A percentile compares a stretch with the other conserved stretches of the same genome.
Evolutionary conservation across 2,888 invertebrate species (phyloP).

Genomic region (Slavum lentiscoides): DNA sequence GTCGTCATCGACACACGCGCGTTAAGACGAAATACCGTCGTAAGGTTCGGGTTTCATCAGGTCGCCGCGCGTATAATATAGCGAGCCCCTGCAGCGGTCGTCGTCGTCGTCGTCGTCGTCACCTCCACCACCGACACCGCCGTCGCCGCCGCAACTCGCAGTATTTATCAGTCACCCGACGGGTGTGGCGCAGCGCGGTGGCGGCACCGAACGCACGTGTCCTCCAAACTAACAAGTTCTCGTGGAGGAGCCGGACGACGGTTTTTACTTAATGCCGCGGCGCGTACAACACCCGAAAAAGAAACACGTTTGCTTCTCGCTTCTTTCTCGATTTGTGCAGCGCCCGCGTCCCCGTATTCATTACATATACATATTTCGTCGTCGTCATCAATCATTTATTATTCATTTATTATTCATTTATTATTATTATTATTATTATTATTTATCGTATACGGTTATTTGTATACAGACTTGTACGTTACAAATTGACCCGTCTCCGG

Average conservation of each 20-base stretch:
- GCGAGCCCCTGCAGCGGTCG: background rate
- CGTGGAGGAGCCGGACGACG: conserved; percentile 49
- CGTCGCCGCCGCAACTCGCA: background rate
- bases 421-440: too few relatives aligned
- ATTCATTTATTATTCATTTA: too few relatives aligned
- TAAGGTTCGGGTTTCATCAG: conserved; percentile 32
- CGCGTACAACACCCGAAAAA: background rate
- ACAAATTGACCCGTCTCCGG: too few relatives aligned
- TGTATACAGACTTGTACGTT: too few relatives aligned
- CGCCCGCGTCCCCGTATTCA: background rate
- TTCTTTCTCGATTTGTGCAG: too few relatives aligned
- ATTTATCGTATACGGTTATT: too few relatives aligned
- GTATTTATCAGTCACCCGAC: background rate
- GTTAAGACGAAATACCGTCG: conserved; percentile 20
- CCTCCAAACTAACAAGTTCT: conserved; percentile 19
- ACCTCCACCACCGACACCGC: background rate
- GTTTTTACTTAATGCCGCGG: conserved; percentile 28
- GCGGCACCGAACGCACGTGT: conserved; percentile 31
- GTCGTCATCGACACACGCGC: background rate
- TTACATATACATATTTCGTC: background rate
- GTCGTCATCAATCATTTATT: too few relatives aligned
- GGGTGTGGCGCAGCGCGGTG: background rate
- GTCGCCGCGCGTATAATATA: background rate
- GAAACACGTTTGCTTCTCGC: background rate
- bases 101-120: background rate